These are phyloP conservation scores for Dolichomitus sp. DNA, from an alignment of 2,888 invertebrate species.

Conservation along the genomic window DNA sequence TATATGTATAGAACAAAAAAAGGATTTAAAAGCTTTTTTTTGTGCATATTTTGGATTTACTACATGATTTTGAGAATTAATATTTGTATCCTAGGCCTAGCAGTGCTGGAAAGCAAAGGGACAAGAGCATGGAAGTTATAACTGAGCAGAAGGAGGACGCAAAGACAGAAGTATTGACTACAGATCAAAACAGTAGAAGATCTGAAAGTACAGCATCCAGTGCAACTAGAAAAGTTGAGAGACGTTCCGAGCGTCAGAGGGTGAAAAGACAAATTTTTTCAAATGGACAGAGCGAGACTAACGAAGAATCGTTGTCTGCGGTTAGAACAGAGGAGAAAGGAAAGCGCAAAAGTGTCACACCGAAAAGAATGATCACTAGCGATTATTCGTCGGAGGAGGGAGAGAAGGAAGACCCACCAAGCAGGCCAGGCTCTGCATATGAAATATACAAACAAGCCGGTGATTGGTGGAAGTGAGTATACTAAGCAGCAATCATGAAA, in stretches of 20 bases:
- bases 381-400: constrained; percentile 90
- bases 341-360: constrained; percentile 85
- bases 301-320: constrained; percentile 70
- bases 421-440: constrained; percentile 89
- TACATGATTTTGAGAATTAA: constrained; percentile 6
- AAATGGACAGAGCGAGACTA: constrained; percentile 81
- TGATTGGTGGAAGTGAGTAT: constrained; percentile 94
- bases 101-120: constrained; percentile 71
- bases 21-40: neutral
- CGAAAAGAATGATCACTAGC: constrained; percentile 83
- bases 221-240: constrained; percentile 75
- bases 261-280: constrained; percentile 78
- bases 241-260: constrained; percentile 82
- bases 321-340: constrained; percentile 75
- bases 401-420: constrained; percentile 86
- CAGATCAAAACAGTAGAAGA: constrained; percentile 70
- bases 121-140: constrained; percentile 78
- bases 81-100: constrained; percentile 70
- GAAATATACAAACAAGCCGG: constrained; percentile 92
- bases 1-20: neutral
- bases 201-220: constrained; percentile 69
- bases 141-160: constrained; percentile 75
- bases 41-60: neutral
- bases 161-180: constrained; percentile 50
- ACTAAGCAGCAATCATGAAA: neutral